phyloP scores from a whole-genome alignment of 2,797 vertebrate genomes.

The Chlorospingus flavigularis region DNA sequence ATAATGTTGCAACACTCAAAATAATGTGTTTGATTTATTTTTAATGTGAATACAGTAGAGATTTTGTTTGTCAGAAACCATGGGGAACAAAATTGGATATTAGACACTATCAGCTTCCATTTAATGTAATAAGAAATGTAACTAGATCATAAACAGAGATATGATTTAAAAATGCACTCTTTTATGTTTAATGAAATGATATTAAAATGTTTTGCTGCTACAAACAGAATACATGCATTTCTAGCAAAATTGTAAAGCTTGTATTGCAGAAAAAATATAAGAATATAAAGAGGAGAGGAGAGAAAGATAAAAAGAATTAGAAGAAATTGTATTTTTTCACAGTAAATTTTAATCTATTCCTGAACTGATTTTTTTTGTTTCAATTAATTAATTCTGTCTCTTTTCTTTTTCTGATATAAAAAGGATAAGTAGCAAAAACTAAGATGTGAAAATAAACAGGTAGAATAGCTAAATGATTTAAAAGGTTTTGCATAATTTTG shows the following conservation, averaged over 20 bases:
- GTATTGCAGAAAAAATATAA: not conserved
- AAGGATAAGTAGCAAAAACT: not conserved
- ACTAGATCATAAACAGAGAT: slow-evolving; percentile 39
- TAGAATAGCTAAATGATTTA: not conserved
- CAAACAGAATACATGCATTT: not conserved
- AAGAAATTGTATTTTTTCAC: not conserved
- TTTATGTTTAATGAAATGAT: not conserved
- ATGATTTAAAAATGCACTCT: not conserved
- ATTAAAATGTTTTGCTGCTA: not conserved
- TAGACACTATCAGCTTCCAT: not conserved
- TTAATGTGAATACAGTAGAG: not conserved
- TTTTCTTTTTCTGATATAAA: not conserved
- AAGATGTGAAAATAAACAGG: not conserved
- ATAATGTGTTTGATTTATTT: slow-evolving; percentile 19
- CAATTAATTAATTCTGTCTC: not conserved
- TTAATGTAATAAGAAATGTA: not conserved
- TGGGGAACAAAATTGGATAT: not conserved
- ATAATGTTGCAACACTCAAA: not conserved
- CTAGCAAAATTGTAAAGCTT: not conserved
- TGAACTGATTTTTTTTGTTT: not conserved
- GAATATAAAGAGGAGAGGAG: not conserved
- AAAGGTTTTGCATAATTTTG: not conserved
- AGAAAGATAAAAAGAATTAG: not conserved
- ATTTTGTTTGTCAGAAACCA: slow-evolving; percentile 19
- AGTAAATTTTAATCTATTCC: not conserved